Conservation (phyloP, 2,113 vertebrate genomes). For the Holacanthus passer region DNA sequence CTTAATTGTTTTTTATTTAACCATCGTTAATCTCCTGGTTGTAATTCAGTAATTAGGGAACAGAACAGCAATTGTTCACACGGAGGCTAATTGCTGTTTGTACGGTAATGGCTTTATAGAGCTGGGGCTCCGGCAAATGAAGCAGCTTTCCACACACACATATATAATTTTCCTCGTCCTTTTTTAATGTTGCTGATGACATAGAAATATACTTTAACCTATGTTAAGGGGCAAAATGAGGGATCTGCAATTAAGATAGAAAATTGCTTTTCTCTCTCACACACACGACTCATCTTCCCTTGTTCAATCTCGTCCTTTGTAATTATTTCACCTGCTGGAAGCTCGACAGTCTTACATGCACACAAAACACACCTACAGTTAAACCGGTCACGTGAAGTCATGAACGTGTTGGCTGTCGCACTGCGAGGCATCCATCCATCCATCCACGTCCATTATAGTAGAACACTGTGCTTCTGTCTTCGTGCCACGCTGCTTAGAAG, state of each 20-base stretch:
- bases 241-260: constrained; percentile 49
- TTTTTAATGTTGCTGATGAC: constrained; percentile 26
- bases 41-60: constrained; percentile 79
- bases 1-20: constrained; percentile 80
- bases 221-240: constrained; percentile 15
- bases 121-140: constrained; percentile 39
- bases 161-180: neutral
- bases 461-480: neutral
- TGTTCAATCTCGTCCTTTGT: constrained; percentile 27
- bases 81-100: constrained; percentile 76
- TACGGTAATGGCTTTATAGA: constrained; percentile 59
- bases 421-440: neutral
- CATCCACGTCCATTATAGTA: constrained; percentile 5
- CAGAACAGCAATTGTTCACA: constrained; percentile 72
- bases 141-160: neutral
- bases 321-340: constrained; percentile 29
- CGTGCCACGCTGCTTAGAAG: neutral
- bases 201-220: constrained; percentile 31
- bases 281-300: neutral
- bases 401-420: neutral
- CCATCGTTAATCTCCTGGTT: constrained; percentile 74
- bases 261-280: constrained; percentile 18
- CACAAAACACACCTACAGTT: neutral
- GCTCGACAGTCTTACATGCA: constrained; percentile 2
- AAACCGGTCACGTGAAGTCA: neutral